Percentiles rank a stretch among this genome's conserved stretches.
Conservation (phyloP, 2,113 vertebrate genomes). For the Eudyptes chrysolophus region DNA sequence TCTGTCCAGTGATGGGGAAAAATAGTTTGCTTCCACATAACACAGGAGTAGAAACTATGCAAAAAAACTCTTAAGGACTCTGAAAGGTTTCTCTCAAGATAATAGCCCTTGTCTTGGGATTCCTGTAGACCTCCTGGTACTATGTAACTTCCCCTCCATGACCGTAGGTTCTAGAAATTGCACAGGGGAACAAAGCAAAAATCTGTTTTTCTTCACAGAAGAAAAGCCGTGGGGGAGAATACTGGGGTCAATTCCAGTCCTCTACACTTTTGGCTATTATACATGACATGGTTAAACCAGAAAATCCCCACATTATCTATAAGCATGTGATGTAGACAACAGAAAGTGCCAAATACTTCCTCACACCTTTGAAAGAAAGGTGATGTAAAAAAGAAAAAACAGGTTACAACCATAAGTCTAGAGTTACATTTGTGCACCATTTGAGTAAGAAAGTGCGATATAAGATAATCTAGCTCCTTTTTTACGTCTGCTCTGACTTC, state of each 20-base stretch:
- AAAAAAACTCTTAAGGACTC: not conserved
- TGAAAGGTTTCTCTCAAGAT: not conserved
- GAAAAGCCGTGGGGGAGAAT: not conserved
- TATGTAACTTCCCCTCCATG: not conserved
- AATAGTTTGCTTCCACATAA: not conserved
- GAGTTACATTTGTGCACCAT: not conserved
- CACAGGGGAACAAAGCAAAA: not conserved
- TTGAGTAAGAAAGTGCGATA: not conserved
- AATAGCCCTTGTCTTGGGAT: not conserved
- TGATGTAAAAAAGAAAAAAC: not conserved
- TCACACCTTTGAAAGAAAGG: not conserved
- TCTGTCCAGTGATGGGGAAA: not conserved
- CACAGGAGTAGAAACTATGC: not conserved
- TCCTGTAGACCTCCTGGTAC: not conserved
- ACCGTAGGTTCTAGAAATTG: not conserved
- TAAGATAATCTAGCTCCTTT: not conserved
- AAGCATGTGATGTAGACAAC: not conserved
- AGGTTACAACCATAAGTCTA: not conserved
- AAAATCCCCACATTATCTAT: not conserved
- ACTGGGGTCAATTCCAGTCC: not conserved
- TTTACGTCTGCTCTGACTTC: not conserved
- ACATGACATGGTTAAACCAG: not conserved
- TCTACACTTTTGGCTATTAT: not conserved
- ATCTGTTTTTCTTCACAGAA: not conserved
- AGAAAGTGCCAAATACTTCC: not conserved